phyloP scores from a whole-genome alignment of 2,888 invertebrate species.

The Hoplodrina ambigua region DNA sequence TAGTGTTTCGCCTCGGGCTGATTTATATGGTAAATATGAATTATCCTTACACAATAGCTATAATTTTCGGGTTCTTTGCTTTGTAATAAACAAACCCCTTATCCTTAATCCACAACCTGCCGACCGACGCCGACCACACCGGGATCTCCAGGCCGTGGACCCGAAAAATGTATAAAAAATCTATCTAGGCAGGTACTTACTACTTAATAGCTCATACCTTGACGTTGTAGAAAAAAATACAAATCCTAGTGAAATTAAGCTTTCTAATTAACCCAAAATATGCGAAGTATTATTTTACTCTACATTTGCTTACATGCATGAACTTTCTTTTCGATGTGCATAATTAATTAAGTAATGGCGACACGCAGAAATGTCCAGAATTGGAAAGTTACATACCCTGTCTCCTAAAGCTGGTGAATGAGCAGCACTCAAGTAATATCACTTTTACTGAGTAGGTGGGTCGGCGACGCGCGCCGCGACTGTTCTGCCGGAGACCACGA shows the following conservation, averaged over 20 bases:
- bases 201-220: background rate
- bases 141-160: background rate
- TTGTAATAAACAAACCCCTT: background rate
- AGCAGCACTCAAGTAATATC: conserved; percentile 49
- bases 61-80: background rate
- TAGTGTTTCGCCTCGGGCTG: too few species aligned
- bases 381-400: conserved; percentile 65
- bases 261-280: conserved; percentile 4
- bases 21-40: too few species aligned
- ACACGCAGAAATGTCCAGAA: conserved; percentile 45
- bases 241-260: background rate
- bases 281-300: background rate
- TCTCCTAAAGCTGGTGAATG: conserved; percentile 36
- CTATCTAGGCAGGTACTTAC: too few species aligned
- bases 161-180: background rate
- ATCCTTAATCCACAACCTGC: background rate
- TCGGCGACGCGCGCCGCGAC: conserved; percentile 11
- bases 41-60: too few species aligned
- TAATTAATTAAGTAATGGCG: conserved; percentile 32
- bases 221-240: conserved; percentile 7
- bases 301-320: conserved; percentile 1
- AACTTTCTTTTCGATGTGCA: conserved; percentile 52
- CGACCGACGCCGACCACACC: background rate
- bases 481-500: conserved; percentile 10
- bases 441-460: conserved; percentile 54